These are phyloP conservation scores for Sesia apiformis DNA, from an alignment of 2,888 invertebrate genomes.

Conservation along the genomic window DNA sequence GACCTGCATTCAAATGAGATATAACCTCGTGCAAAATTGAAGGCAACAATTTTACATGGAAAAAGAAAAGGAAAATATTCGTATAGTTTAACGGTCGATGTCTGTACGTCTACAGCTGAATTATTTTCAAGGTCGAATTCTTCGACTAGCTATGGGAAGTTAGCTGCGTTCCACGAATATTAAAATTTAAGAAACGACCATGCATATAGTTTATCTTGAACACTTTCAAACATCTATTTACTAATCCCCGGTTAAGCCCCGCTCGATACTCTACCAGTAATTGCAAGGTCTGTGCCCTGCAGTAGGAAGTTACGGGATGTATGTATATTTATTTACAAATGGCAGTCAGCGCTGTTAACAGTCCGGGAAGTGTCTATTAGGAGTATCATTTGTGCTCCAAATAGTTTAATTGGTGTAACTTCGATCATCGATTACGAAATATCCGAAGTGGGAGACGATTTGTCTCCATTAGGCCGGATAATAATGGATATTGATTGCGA, in stretches of 20 bases:
- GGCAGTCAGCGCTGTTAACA: no score
- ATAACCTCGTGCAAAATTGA: constrained; percentile 10
- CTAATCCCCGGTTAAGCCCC: no score
- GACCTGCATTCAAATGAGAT: constrained; percentile 27
- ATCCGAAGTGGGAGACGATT: constrained; percentile 2
- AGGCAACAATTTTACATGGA: not conserved
- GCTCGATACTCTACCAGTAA: no score
- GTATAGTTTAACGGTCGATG: not conserved
- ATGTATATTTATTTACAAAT: no score
- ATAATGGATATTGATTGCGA: constrained; percentile 1
- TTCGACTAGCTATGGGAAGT: not conserved
- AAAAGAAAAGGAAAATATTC: not conserved
- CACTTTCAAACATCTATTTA: no score
- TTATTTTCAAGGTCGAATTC: not conserved
- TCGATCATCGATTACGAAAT: constrained; percentile 7
- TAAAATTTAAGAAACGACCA: no score
- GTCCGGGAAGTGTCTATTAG: not conserved
- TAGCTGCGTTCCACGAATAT: no score
- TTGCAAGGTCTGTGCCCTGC: no score
- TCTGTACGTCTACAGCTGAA: not conserved
- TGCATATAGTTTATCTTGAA: no score
- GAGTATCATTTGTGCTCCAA: constrained; percentile 1
- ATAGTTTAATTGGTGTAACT: constrained; percentile 9
- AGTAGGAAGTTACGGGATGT: no score
- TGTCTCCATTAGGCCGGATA: constrained; percentile 7